A percentile compares a stretch with the other conserved stretches of the same genome.
Conservation (phyloP, 2,888 invertebrate genomes). For the Agonopterix alstromeriana region DNA sequence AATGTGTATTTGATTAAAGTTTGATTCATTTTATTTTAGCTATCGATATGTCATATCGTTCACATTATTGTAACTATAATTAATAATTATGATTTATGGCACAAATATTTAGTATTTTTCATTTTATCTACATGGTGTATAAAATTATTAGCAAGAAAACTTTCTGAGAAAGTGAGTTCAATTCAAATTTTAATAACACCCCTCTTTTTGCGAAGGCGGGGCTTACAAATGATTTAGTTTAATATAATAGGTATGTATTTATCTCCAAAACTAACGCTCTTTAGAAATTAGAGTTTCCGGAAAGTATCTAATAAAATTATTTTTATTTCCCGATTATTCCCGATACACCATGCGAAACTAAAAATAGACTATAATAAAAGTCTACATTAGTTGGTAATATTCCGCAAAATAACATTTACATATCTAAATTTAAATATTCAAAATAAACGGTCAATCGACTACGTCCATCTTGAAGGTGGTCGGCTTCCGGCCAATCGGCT, state of each 20-base stretch:
- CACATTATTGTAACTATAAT: too few relatives aligned
- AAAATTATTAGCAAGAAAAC: too few relatives aligned
- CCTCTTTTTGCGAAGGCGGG: too few relatives aligned
- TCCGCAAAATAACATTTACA: background rate
- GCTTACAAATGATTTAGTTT: too few relatives aligned
- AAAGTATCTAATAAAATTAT: background rate
- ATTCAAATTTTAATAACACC: too few relatives aligned
- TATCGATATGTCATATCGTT: too few relatives aligned
- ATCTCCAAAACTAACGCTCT: background rate
- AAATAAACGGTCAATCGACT: constrained; percentile 44
- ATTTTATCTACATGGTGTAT: background rate
- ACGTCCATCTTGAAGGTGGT: constrained; percentile 61
- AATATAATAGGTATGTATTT: too few relatives aligned
- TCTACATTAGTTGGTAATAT: background rate
- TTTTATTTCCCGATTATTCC: background rate
- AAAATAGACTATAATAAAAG: background rate
- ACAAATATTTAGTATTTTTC: background rate
- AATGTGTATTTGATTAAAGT: too few relatives aligned
- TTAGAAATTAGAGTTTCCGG: background rate
- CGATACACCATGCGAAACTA: background rate
- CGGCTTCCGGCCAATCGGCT: constrained; percentile 51
- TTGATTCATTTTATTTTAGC: too few relatives aligned
- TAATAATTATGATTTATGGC: background rate
- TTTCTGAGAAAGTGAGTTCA: too few relatives aligned
- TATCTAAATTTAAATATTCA: background rate